Percentiles rank a stretch among this genome's conserved stretches.
These are phyloP conservation scores for Hydrolagus affinis DNA, from an alignment of 2,113 vertebrate species.

Conservation along the genomic window DNA sequence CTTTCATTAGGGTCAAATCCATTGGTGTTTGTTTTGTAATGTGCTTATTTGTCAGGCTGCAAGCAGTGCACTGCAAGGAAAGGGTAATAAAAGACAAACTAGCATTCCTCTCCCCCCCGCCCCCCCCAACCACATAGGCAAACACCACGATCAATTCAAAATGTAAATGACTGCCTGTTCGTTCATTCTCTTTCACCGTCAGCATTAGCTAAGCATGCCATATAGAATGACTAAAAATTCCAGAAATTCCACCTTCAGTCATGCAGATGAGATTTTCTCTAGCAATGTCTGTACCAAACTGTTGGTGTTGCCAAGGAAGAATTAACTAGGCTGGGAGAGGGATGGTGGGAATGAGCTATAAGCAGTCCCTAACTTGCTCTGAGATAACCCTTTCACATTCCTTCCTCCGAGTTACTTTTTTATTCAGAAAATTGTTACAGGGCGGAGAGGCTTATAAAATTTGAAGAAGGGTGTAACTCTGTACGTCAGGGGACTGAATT, in stretches of 20 bases:
- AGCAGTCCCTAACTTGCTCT: constrained; percentile 1
- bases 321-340: constrained; percentile 9
- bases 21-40: too few species aligned
- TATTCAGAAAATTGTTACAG: too few species aligned
- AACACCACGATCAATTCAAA: background rate
- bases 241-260: constrained; percentile 23
- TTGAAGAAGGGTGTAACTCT: background rate
- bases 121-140: too few species aligned
- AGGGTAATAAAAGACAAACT: background rate
- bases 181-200: constrained; percentile 2
- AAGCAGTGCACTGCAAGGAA: too few species aligned
- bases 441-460: too few species aligned
- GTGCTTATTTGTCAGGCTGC: too few species aligned
- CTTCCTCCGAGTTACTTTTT: background rate
- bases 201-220: background rate
- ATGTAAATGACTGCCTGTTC: constrained; percentile 24
- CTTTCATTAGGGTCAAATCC: too few species aligned
- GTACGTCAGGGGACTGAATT: background rate
- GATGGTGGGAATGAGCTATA: background rate
- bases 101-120: background rate
- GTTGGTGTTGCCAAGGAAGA: background rate
- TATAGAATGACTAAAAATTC: constrained; percentile 15
- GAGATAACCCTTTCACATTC: constrained; percentile 5
- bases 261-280: constrained; percentile 23
- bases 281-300: background rate